Percentiles rank a stretch among this genome's conserved stretches.
phyloP scores from a whole-genome alignment of 2,797 vertebrate genomes.

The Crenuchus spilurus region DNA sequence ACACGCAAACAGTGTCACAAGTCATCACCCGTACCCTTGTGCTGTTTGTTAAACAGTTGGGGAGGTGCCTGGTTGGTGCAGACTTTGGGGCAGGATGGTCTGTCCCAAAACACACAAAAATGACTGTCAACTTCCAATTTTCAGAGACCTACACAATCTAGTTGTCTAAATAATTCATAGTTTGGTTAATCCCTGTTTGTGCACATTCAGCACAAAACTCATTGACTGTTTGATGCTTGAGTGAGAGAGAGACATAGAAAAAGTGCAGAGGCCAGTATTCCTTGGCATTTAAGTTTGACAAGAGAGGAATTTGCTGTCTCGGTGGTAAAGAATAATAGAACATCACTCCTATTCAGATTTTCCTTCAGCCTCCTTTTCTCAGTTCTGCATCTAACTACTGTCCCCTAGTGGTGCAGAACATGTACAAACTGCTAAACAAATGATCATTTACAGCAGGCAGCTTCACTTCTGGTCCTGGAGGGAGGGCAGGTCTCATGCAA shows the following conservation, averaged over 20 bases:
- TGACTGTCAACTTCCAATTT: slow-evolving; percentile 39
- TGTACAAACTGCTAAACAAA: not conserved
- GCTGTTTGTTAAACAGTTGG: not conserved
- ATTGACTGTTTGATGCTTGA: slow-evolving; percentile 28
- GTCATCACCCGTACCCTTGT: not conserved
- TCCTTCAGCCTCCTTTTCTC: not conserved
- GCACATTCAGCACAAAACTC: slow-evolving; percentile 41
- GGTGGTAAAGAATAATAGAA: slow-evolving; percentile 27
- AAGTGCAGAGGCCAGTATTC: slow-evolving; percentile 37
- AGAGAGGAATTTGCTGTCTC: slow-evolving; percentile 29
- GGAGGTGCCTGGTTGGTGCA: not conserved
- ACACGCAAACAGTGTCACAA: not conserved
- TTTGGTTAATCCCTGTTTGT: slow-evolving; percentile 45
- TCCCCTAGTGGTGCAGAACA: slow-evolving; percentile 66
- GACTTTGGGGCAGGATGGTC: not conserved
- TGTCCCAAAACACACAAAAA: slow-evolving; percentile 32
- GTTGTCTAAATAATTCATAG: slow-evolving; percentile 47
- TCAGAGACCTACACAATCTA: slow-evolving; percentile 42
- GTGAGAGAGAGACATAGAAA: slow-evolving; percentile 30
- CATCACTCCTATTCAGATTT: slow-evolving; percentile 9
- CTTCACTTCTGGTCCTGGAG: too few species aligned
- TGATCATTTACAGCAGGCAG: too few species aligned
- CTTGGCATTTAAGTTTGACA: slow-evolving; percentile 40
- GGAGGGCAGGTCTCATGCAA: too few species aligned
- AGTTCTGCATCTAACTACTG: slow-evolving; percentile 66